phyloP scores from a whole-genome alignment of 1,140 invertebrate species.

The Macrostomum lignano region DNA sequence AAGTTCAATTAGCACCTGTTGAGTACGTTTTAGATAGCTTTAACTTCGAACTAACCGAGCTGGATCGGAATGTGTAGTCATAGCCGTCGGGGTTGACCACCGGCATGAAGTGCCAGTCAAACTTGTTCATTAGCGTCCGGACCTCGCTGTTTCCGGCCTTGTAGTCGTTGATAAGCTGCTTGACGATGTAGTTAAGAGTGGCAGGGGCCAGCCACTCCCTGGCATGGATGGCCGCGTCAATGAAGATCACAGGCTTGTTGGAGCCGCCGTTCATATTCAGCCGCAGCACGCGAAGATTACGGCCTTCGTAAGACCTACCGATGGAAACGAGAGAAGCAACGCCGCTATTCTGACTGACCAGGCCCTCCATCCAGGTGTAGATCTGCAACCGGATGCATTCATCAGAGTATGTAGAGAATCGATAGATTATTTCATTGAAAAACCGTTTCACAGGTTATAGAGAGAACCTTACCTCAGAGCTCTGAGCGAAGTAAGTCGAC shows the following conservation, averaged over 20 bases:
- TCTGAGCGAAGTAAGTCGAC: too few species aligned
- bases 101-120: slow-evolving; percentile 27
- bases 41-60: slow-evolving; percentile 11
- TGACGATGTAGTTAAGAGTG: slow-evolving; percentile 21
- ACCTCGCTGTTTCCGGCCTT: slow-evolving; percentile 7
- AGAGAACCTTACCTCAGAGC: too few species aligned
- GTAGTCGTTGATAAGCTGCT: slow-evolving; percentile 11
- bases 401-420: too few species aligned
- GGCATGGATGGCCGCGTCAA: slow-evolving; percentile 26
- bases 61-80: slow-evolving; percentile 24
- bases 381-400: too few species aligned
- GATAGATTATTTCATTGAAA: too few species aligned
- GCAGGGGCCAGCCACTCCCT: slow-evolving; percentile 29
- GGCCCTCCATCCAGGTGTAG: slow-evolving; percentile 20
- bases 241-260: slow-evolving; percentile 11
- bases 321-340: slow-evolving; percentile 9
- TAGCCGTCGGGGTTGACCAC: slow-evolving; percentile 30
- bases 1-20: slow-evolving; percentile 3
- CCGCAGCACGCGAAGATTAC: slow-evolving; percentile 10
- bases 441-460: too few species aligned
- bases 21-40: too few species aligned
- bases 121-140: slow-evolving; percentile 14
- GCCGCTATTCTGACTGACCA: slow-evolving; percentile 23
- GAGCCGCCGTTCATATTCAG: slow-evolving; percentile 1
- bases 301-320: slow-evolving; percentile 11